Base-by-base conservation (phyloP, 2,888 invertebrate genomes). In the Tenthredo mesomela region DNA sequence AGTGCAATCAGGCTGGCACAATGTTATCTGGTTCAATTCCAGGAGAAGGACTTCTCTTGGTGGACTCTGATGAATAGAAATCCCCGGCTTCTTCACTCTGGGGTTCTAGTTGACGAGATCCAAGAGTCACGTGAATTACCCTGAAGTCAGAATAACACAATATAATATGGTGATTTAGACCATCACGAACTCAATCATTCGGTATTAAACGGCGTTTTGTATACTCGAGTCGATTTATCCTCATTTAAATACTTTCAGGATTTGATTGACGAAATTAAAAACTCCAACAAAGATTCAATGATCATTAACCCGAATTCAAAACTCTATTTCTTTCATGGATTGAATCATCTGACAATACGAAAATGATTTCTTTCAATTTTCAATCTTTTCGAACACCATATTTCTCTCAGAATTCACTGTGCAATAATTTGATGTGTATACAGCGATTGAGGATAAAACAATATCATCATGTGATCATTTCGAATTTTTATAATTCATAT, bases 81-180 rank as follows among this genome's bases (percentile, higher is more conserved):
- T 40, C 71, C 15, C 71, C 21, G 10, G 12, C 25, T 25, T 43
- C 71, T 12, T 43, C n/a, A 21, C n/a, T 43, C 12, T 73, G 43
- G 12, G 40, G 7, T 37, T 73, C 71, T 10, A 73, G n/a, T 43
- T n/a, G n/a, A 21, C 25, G 40, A 73, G 71, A 43, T 25, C 71
- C 71, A 25, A 73, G 71, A n/a, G 92, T 88, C 61, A 93, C 83
- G 85, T 93, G 93, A 43, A 94, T 93, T 50, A 90, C 89, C 40
- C 94, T 94, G 61, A 33, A 70, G 85, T 10, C 61, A 58, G 12
- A 73, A 61, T 85, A n/a, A 37, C 50, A 71, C 33, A 73, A 86
- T 29, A 10, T 29, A 10, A 10, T 29, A 10, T 5, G 9, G 58
- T 54, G 58, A 50, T 43, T 33, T 12, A 54, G 54, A 37, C 2